Base-by-base conservation (phyloP, 1,140 invertebrate species). In the Aphelenchoides besseyi region DNA sequence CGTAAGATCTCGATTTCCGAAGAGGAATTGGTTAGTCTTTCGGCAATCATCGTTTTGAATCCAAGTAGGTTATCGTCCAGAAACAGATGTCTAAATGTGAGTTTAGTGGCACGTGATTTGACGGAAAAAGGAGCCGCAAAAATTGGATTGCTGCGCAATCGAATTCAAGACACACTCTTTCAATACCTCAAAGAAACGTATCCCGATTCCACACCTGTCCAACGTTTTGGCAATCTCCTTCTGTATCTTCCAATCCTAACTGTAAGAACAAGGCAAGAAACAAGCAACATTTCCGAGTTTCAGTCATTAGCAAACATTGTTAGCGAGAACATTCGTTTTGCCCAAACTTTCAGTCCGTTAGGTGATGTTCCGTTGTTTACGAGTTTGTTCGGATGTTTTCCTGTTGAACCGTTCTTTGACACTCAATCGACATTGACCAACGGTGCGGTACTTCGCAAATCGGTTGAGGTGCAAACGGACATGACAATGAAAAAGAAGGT, bases 21-120 rank as follows among this genome's bases (percentile, higher is more conserved):
- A 41, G 83, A 84, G 52, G 81, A 82, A 74, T 64, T 85, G 35
- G 83, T 82, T 30, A 85, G 81, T 66, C 48, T 82, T 28, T 77
- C 68, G 64, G 81, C 81, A 1, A 85, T 82, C 64, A 83, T 85
- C 69, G 80, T 78, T 26, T 61, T 82, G 12, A 82, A 82, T 74
- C 83, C 81, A 62, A 77, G 78, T 81, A 73, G 80, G 53, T 12
- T 1, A 9, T 36, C 16, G n/a, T n/a, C n/a, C n/a, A n/a, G n/a
- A n/a, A 71, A 36, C 18, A 9, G 70, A 18, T 3, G 5, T 70
- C n/a, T 3, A 52, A 5, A 16, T 66, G 71, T 32, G 18, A 9
- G 41, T 78, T 81, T 52, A 80, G 79, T 85, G 69, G 80, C 81
- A 8, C 75, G 72, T 53, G 81, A 80, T 57, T 52, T 82, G 0